Evolutionary conservation across 2,113 vertebrate species (phyloP), one percentile per base, ranked within the genome.

Genomic region (Oriolus oriolus): DNA sequence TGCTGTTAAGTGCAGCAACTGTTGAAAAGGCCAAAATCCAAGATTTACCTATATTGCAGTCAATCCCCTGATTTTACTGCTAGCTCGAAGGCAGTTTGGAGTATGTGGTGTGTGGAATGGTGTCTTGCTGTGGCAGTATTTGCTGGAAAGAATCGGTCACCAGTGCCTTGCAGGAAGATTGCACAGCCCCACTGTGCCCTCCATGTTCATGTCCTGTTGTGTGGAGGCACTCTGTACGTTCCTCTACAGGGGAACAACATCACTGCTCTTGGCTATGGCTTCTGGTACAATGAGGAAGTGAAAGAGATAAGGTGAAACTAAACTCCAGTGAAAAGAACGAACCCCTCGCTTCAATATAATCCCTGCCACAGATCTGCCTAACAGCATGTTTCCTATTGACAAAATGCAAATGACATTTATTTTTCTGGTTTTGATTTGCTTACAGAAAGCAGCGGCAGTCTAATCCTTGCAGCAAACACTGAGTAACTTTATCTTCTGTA

Each of bases 391-490:
- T 95, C 54, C 77, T 82, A 70, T 69, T 87, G 88, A 84, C 49
- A 66, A 85, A 84, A 87, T 89, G 87, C 78, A 96, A 84, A 84
- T 94, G 8, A 41, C 27, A 33, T 81, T 96, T 75, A 53, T 93
- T 96, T 89, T 93, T 87, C 50, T 71, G n/a, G 69, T 89, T 76
- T 41, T 93, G 93, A 86, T 96, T 94, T 89, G 87, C 80, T 96
- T 96, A 69, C 61, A 84, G 84, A 95, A 96, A 95, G 49, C 92
- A 93, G 86, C 78, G 71, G 70, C 44, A 82, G 63, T 95, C 60
- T 90, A 84, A 95, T 90, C 65, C 6, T 1, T 45, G 65, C 56
- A 83, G 85, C 69, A 96, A 96, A 95, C 64, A 61, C 81, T 6
- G 37, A 86, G 54, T 92, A 69, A 44, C 81, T 76, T 93, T 66